A percentile compares a stretch with the other conserved stretches of the same genome.
These are phyloP conservation scores for Hipparchia sbordonii DNA, from an alignment of 2,888 invertebrate genomes.

Conservation along the genomic window DNA sequence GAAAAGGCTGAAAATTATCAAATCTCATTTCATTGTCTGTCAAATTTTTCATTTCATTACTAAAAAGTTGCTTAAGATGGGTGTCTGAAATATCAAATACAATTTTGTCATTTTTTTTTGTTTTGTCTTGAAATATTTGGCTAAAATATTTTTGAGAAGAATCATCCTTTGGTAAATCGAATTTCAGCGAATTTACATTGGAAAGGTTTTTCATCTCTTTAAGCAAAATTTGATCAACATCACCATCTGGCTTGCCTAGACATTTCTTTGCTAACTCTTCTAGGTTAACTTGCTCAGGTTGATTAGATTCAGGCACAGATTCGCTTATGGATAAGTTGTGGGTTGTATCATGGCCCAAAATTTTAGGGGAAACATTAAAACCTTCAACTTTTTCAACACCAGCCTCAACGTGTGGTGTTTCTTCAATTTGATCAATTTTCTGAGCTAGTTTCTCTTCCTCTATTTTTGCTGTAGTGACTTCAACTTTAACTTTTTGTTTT, in stretches of 20 bases:
- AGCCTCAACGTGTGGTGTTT: slow-evolving; percentile 55
- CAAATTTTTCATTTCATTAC: neutral
- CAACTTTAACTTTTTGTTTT: neutral
- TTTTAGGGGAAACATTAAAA: slow-evolving; percentile 49
- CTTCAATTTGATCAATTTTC: slow-evolving; percentile 57
- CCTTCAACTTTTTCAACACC: slow-evolving; percentile 48
- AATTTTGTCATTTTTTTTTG: slow-evolving; percentile 11
- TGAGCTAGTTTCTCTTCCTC: slow-evolving; percentile 54
- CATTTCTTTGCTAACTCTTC: slow-evolving; percentile 44
- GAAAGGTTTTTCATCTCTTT: slow-evolving; percentile 39
- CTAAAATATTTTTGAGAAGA: slow-evolving; percentile 27
- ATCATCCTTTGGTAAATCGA: slow-evolving; percentile 10
- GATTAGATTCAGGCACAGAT: neutral
- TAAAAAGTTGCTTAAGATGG: neutral
- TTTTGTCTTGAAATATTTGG: slow-evolving; percentile 21
- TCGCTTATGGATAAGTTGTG: slow-evolving; percentile 1
- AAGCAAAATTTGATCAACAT: slow-evolving; percentile 42
- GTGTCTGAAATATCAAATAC: slow-evolving; percentile 14
- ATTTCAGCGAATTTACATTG: slow-evolving; percentile 5
- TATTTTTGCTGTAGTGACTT: slow-evolving; percentile 49
- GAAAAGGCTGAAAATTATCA: slow-evolving; percentile 25
- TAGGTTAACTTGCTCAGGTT: slow-evolving; percentile 23
- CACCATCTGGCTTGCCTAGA: slow-evolving; percentile 33
- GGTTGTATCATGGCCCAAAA: slow-evolving; percentile 46
- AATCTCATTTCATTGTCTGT: neutral